phyloP scores from a whole-genome alignment of 1,140 invertebrate species.

The Hylaeus anthracinus region DNA sequence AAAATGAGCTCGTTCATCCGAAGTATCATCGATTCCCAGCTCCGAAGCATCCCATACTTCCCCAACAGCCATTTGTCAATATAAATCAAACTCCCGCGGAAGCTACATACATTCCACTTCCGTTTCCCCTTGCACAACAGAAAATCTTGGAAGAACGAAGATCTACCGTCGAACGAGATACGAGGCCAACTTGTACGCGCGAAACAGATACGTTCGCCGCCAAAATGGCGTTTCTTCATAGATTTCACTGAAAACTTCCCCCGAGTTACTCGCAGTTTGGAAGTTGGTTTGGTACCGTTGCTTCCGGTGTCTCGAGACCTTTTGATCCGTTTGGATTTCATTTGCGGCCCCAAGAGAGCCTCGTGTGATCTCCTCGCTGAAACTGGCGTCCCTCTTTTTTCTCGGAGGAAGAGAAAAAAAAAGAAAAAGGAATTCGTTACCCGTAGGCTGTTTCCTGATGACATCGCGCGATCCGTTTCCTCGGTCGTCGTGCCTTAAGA shows the following conservation, averaged over 20 bases:
- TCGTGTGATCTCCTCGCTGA: background rate
- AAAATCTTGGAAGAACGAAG: constrained; percentile 1
- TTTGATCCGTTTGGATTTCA: constrained; percentile 41
- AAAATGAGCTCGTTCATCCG: too few species aligned
- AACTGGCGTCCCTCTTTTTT: background rate
- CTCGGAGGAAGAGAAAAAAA: background rate
- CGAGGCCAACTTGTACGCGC: background rate
- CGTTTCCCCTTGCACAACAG: background rate
- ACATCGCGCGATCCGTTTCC: constrained; percentile 38
- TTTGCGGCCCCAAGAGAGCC: constrained; percentile 19
- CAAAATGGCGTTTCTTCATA: constrained; percentile 17
- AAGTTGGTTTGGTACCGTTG: constrained; percentile 13
- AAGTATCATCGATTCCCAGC: too few species aligned
- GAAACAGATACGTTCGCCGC: background rate
- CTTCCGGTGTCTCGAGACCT: constrained; percentile 6
- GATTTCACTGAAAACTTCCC: constrained; percentile 15
- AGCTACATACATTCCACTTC: too few species aligned
- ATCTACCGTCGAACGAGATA: constrained; percentile 4
- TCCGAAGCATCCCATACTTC: too few species aligned
- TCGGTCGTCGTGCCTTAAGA: constrained; percentile 17
- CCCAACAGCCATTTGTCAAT: too few species aligned
- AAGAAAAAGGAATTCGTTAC: constrained; percentile 1
- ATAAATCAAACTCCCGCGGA: too few species aligned
- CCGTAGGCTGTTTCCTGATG: constrained; percentile 22
- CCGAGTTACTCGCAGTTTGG: background rate